These are phyloP conservation scores for Pantelozetes paolii DNA, from an alignment of 2,888 invertebrate genomes.

Conservation along the genomic window DNA sequence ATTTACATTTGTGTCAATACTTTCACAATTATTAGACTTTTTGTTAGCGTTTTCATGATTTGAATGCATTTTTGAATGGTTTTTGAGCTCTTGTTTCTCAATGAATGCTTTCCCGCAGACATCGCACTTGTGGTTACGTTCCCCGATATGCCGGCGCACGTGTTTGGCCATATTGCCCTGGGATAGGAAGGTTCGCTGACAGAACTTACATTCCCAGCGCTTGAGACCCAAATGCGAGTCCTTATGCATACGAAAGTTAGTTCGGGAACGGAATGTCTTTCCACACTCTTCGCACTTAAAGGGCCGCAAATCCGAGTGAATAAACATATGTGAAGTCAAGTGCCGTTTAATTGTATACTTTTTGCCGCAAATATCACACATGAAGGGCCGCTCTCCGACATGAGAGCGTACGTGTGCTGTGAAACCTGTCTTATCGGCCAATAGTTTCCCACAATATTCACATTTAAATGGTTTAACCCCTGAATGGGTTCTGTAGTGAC, in stretches of 20 bases:
- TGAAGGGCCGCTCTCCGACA: constrained; percentile 48
- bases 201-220: constrained; percentile 45
- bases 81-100: constrained; percentile 47
- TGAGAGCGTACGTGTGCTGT: constrained; percentile 47
- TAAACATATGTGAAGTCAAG: constrained; percentile 46
- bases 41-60: constrained; percentile 27
- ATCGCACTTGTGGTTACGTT: constrained; percentile 46
- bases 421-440: constrained; percentile 44
- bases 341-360: constrained; percentile 47
- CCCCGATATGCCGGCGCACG: constrained; percentile 45
- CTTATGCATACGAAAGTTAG: constrained; percentile 45
- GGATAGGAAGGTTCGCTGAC: constrained; percentile 44
- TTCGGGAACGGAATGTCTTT: constrained; percentile 45
- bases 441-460: constrained; percentile 44
- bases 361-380: constrained; percentile 48
- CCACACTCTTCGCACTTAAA: constrained; percentile 46
- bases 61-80: constrained; percentile 48
- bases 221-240: constrained; percentile 46
- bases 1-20: background rate
- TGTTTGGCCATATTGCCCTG: constrained; percentile 47
- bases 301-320: constrained; percentile 43
- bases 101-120: constrained; percentile 47
- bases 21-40: constrained; percentile 2
- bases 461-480: constrained; percentile 46
- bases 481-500: constrained; percentile 45